These are phyloP conservation scores for Melangyna quadrimaculata DNA, from an alignment of 2,888 invertebrate genomes.

Conservation along the genomic window DNA sequence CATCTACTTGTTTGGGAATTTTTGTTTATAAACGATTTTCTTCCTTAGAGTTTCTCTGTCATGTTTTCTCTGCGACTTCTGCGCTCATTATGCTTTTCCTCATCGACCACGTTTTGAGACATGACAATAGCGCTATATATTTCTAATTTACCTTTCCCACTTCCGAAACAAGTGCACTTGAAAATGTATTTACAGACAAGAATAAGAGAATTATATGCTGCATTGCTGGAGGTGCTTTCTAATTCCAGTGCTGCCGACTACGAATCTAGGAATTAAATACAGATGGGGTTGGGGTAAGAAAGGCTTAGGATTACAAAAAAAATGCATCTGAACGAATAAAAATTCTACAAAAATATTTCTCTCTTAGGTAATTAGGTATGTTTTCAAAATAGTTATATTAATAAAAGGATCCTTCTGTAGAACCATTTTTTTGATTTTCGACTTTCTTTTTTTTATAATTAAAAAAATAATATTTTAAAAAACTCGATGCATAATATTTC, in stretches of 20 bases:
- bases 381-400: too few relatives aligned
- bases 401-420: too few relatives aligned
- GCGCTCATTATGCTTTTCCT: conserved; percentile 34
- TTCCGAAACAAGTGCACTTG: conserved; percentile 44
- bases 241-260: not conserved
- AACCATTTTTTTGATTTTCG: too few relatives aligned
- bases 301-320: not conserved
- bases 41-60: not conserved
- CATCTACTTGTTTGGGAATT: not conserved
- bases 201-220: conserved; percentile 38
- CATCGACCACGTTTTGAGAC: conserved; percentile 32
- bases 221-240: conserved; percentile 56
- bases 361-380: too few relatives aligned
- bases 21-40: not conserved
- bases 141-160: not conserved
- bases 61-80: conserved; percentile 20
- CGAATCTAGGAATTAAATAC: too few relatives aligned
- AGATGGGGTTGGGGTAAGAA: not conserved
- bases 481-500: too few relatives aligned
- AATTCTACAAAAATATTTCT: too few relatives aligned
- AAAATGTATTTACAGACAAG: conserved; percentile 20
- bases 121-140: not conserved
- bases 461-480: too few relatives aligned
- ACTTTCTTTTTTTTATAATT: too few relatives aligned
- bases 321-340: not conserved